Percentiles rank a stretch among this genome's conserved stretches.
These are phyloP conservation scores for Adelges cooleyi DNA, from an alignment of 1,140 invertebrate genomes.

Conservation along the genomic window DNA sequence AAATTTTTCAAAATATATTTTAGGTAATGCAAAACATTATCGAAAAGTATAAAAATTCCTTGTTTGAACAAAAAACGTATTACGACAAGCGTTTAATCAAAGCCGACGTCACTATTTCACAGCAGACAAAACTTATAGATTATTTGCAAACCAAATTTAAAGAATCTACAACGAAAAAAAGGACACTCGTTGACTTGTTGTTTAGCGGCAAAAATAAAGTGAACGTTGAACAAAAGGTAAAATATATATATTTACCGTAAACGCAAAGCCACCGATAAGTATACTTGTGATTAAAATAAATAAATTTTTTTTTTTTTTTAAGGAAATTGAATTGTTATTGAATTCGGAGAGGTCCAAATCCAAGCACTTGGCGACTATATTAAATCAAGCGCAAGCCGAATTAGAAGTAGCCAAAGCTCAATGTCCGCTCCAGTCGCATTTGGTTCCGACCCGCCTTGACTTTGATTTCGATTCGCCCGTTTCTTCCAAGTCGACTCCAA, in stretches of 20 bases:
- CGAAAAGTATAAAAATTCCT: background rate
- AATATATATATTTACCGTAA: too few species aligned
- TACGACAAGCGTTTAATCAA: conserved; percentile 63
- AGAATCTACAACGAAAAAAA: conserved; percentile 32
- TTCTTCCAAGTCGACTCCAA: background rate
- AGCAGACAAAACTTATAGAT: conserved; percentile 81
- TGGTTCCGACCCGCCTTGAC: conserved; percentile 7
- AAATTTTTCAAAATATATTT: background rate
- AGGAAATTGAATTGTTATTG: conserved; percentile 30
- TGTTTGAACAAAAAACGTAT: conserved; percentile 37
- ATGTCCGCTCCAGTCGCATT: background rate
- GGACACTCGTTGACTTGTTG: conserved; percentile 28
- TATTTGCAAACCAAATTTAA: conserved; percentile 54
- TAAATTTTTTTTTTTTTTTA: background rate
- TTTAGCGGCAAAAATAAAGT: conserved; percentile 27
- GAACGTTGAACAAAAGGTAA: conserved; percentile 29
- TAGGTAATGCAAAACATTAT: conserved; percentile 6
- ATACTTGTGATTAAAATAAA: background rate
- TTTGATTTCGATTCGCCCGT: conserved; percentile 13
- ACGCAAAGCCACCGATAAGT: too few species aligned
- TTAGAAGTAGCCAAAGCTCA: conserved; percentile 8
- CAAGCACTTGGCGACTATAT: conserved; percentile 27
- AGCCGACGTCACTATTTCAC: conserved; percentile 63
- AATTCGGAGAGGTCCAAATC: conserved; percentile 28
- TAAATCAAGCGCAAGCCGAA: conserved; percentile 27